Base-by-base conservation (phyloP, 2,888 invertebrate species). In the Lasioglossum calceatum region DNA sequence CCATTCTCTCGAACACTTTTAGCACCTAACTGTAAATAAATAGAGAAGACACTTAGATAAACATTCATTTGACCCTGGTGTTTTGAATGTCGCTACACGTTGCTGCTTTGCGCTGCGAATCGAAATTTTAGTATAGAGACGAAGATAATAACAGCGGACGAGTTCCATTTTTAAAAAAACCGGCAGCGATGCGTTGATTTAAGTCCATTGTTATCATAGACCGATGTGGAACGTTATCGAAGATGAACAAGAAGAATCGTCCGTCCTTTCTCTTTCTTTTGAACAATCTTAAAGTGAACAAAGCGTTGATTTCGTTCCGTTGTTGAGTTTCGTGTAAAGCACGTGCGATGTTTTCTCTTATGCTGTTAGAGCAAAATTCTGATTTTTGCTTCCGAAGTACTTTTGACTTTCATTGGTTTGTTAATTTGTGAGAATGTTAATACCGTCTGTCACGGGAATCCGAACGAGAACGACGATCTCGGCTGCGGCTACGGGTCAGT, bases 381-480 rank as follows among this genome's bases (percentile, higher is more conserved):
- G 23, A n/a, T 47, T 70, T 50, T 19, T 78, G 44, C 27, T 67
- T 54, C 70, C 23, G 5, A n/a, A n/a, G n/a, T 70, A 71, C 73
- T 64, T 58, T 75, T n/a, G 32, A 27, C 64, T 82, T 70, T 8
- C 58, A 10, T 79, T 73, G 4, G 4, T 82, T 79, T 83, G 81
- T 74, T 72, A 85, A 89, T 77, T 84, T 77, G 80, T 80, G 32
- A 42, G 77, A 84, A 87, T 86, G 72, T 92, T 87, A 93, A 84
- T 95, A 95, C 93, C 95, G 94, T 94, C 95, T 95, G 90, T 95
- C 95, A 82, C 95, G 95, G 81, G 95, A 95, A 82, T 95, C 94
- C 85, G 95, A 95, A 88, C 95, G 95, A 75, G 95, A 95, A 88
- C 95, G 95, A 88, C 95, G 95, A 88, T 95, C 94, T 90, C 95